phyloP scores from a whole-genome alignment of 2,797 vertebrate genomes.

The Vultur gryphus region DNA sequence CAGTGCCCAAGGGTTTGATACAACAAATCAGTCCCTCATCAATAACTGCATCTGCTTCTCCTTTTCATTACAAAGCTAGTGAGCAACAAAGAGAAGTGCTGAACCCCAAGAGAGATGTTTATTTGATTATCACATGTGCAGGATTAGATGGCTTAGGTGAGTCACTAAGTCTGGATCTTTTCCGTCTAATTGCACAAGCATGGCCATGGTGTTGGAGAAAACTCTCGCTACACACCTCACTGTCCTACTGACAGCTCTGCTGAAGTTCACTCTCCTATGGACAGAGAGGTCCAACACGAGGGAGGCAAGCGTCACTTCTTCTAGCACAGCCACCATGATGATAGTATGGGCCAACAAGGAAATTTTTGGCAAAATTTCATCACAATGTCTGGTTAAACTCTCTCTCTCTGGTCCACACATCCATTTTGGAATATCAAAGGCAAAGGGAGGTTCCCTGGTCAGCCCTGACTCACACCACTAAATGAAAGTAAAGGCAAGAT shows the following conservation, averaged over 20 bases:
- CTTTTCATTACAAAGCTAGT: neutral
- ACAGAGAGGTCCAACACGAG: neutral
- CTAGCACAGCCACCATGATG: neutral
- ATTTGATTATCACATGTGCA: neutral
- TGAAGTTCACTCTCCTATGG: neutral
- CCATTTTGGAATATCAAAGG: neutral
- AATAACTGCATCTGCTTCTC: neutral
- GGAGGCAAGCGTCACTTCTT: neutral
- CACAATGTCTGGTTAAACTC: neutral
- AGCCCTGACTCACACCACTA: slow-evolving; percentile 9
- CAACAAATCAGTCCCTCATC: neutral
- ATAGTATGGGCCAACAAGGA: neutral
- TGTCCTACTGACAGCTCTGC: neutral
- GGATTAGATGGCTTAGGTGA: neutral
- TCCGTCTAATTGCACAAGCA: neutral
- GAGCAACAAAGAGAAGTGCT: neutral
- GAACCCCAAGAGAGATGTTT: neutral
- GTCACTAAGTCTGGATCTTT: neutral
- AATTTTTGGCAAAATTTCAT: neutral
- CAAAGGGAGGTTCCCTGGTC: neutral
- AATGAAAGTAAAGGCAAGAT: slow-evolving; percentile 12
- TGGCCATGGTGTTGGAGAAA: neutral
- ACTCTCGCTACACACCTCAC: neutral
- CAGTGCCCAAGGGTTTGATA: neutral
- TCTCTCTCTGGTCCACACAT: neutral